Conservation (phyloP, 1,140 invertebrate species). For the Trichonephila clavata region DNA sequence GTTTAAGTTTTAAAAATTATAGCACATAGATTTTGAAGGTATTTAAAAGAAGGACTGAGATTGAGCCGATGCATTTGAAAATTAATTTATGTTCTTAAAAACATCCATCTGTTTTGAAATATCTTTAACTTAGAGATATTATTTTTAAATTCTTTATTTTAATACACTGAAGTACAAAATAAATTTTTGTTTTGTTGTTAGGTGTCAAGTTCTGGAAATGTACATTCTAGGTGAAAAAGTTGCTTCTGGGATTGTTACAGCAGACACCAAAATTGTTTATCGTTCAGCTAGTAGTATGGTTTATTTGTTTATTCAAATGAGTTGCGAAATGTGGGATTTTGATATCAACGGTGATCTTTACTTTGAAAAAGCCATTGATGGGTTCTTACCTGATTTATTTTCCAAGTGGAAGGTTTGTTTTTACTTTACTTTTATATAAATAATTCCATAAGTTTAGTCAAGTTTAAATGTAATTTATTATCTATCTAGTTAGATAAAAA, state of each 20-base stretch:
- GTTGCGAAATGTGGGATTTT: slow-evolving; percentile 99
- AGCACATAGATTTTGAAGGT: too few relatives aligned
- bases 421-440: neutral
- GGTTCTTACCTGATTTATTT: slow-evolving; percentile 98
- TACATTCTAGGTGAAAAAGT: slow-evolving; percentile 97
- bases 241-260: slow-evolving; percentile 95
- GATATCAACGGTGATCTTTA: slow-evolving; percentile 99
- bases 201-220: slow-evolving; percentile 95
- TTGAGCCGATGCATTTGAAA: too few relatives aligned
- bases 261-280: slow-evolving; percentile 98
- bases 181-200: slow-evolving; percentile 75
- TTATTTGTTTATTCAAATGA: slow-evolving; percentile 99
- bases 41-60: too few relatives aligned
- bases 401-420: slow-evolving; percentile 93
- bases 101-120: too few relatives aligned
- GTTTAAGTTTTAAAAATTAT: neutral
- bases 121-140: too few relatives aligned
- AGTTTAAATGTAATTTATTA: neutral
- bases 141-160: too few relatives aligned
- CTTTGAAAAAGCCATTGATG: slow-evolving; percentile 91
- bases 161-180: too few relatives aligned
- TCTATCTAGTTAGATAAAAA: neutral
- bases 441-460: neutral
- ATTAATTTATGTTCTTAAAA: too few relatives aligned
- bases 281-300: slow-evolving; percentile 98